Evolutionary conservation across 2,888 invertebrate species (phyloP), one percentile per base, ranked within the genome.

Genomic region (Dysmachus trigonus): DNA sequence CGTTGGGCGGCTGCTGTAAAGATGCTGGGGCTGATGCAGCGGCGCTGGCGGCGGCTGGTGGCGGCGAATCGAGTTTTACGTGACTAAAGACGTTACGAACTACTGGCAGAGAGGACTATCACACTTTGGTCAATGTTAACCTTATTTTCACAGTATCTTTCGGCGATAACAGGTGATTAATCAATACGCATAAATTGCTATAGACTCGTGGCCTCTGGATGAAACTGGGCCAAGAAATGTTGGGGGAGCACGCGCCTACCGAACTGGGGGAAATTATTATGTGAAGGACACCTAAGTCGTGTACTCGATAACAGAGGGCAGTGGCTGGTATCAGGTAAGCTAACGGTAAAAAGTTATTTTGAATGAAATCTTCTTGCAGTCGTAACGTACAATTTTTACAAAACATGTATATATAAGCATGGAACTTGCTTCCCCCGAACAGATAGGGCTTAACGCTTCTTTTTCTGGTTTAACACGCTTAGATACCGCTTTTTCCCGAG

Each of bases 81-180:
- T 47, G 47, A n/a, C 47, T 47, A 47, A n/a, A 18, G 51, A 77
- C 38, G 27, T 41, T 41, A 77, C 38, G 22, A 51, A 81, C 31
- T 53, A 47, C 47, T 81, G 81, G 81, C 81, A 33, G 73, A 81
- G 22, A 47, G 31, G 31, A 82, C 76, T 86, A 87, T 86, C 85
- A 87, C 87, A 85, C 82, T 85, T 82, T 62, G 53, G 53, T 85
- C 73, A 76, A 84, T 87, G 87, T 87, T 87, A 87, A 87, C 87
- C 87, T 87, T 87, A 77, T 77, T 87, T 87, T 74, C 81, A 81
- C 74, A 73, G 74, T 31, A 27, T 13, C 38, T 31, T 83, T 18
- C 35, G 72, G 62, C 79, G 79, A 86, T 87, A 87, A 87, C 87
- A 87, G 87, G 87, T 87, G 87, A 87, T 85, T 87, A 87, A 87